Evolutionary conservation across 2,888 invertebrate genomes (phyloP), one percentile per base, ranked within the genome.

Genomic region (Synanthedon myopaeformis): DNA sequence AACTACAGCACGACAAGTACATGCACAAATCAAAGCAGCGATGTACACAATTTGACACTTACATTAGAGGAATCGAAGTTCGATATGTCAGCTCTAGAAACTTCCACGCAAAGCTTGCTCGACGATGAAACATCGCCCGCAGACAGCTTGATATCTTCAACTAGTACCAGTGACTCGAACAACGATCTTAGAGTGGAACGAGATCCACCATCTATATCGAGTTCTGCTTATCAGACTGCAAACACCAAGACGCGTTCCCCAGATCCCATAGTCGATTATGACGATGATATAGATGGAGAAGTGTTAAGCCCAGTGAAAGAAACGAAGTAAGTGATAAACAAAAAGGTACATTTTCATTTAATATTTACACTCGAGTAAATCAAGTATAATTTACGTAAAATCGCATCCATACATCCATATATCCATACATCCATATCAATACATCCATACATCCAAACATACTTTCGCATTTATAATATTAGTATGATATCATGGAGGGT

Each of bases 91-190:
- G 91, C 93, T 51, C 85, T 90, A 51, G 92, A 92, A 58, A 89
- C 91, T 14, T 92, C 92, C 49, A 90, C 91, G 0, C 91, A 91
- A 48, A 90, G 91, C 55, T 77, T 95, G 41, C 82, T 95, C 41
- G 94, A 94, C 59, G 95, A 95, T 65, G 95, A 95, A 70, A 93
- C 94, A 0, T 94, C 94, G 0, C 95, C 95, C 12, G 93, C 94
- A 0, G 94, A 94, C 63, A 94, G 94, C 69, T 79, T 94, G 52
- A 91, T 93, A 58, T 91, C 91, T 42, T 89, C 88, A 0, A 86
- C 87, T 1, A 92, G 92, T 64, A 91, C 90, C 11, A 91, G 91
- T 52, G 91, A 91, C 61, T 89, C 89, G 0, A 90, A 89, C 55
- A 90, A 90, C 55, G 86, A 89, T 53, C 65, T 87, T 56, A 80